Evolutionary conservation across 1,140 invertebrate genomes (phyloP).

Genomic region (Microplitis demolitor): DNA sequence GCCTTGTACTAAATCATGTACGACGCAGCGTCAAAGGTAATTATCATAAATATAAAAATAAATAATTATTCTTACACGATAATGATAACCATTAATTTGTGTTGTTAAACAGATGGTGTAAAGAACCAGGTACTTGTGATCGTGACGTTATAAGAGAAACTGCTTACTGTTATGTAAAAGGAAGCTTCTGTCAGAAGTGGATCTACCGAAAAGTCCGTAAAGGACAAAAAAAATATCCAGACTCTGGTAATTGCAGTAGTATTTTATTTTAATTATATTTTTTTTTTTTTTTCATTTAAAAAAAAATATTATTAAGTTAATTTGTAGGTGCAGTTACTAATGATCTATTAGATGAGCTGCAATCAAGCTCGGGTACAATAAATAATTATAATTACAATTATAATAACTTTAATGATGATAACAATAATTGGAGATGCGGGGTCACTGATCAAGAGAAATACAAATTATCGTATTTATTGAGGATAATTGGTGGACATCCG

Average conservation of each 20-base stretch:
- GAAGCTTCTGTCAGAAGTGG: conserved; percentile 78
- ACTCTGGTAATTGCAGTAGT: conserved; percentile 36
- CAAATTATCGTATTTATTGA: conserved; percentile 53
- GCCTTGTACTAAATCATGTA: conserved; percentile 65
- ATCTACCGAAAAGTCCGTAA: conserved; percentile 66
- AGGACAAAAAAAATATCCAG: conserved; percentile 48
- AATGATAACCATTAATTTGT: conserved; percentile 20
- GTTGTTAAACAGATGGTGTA: conserved; percentile 68
- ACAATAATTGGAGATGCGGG: conserved; percentile 52
- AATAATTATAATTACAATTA: conserved; percentile 37
- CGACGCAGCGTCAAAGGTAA: conserved; percentile 65
- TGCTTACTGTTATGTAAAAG: conserved; percentile 83
- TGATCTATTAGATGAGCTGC: conserved; percentile 47
- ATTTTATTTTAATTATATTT: too few species aligned
- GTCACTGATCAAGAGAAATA: conserved; percentile 40
- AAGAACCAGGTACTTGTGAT: conserved; percentile 73
- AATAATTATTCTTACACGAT: not conserved
- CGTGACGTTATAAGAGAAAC: conserved; percentile 77
- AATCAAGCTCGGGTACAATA: conserved; percentile 22
- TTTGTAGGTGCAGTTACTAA: conserved; percentile 33
- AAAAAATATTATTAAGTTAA: not conserved
- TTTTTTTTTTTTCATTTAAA: too few species aligned
- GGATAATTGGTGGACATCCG: conserved; percentile 85
- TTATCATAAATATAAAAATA: not conserved
- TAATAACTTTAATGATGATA: conserved; percentile 41